phyloP scores from a whole-genome alignment of 2,888 invertebrate species.

The Brachypterus glaber region DNA sequence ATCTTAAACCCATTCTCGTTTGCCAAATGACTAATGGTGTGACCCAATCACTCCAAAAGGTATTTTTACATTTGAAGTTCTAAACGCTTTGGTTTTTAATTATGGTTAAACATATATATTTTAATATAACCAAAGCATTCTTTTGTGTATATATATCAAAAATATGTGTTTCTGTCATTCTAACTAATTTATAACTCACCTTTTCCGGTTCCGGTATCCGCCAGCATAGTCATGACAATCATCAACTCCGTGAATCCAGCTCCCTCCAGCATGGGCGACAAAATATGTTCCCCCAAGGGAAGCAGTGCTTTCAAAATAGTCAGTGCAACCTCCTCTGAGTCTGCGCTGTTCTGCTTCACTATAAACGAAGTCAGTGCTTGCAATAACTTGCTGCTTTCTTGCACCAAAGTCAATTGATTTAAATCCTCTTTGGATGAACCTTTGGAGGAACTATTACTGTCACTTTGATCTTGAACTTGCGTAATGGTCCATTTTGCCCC shows the following conservation, averaged over 20 bases:
- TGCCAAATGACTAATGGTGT: no score
- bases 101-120: no score
- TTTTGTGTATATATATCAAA: no score
- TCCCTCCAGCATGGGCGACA: conserved; percentile 55
- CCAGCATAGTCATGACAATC: conserved; percentile 70
- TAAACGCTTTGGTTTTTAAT: no score
- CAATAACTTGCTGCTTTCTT: conserved; percentile 61
- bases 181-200: conserved; percentile 34
- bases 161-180: no score
- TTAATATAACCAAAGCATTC: no score
- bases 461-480: no score
- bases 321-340: conserved; percentile 52
- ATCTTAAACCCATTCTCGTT: no score
- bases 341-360: conserved; percentile 56
- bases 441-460: no score
- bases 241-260: conserved; percentile 71
- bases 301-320: conserved; percentile 64
- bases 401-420: conserved; percentile 45
- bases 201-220: conserved; percentile 72
- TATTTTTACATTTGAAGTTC: no score
- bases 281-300: conserved; percentile 58
- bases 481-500: conserved; percentile 25
- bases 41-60: no score
- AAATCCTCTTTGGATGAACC: conserved; percentile 36
- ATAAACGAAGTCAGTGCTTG: conserved; percentile 63